Conservation (phyloP, 1,140 invertebrate species). For the Spodoptera litura region DNA sequence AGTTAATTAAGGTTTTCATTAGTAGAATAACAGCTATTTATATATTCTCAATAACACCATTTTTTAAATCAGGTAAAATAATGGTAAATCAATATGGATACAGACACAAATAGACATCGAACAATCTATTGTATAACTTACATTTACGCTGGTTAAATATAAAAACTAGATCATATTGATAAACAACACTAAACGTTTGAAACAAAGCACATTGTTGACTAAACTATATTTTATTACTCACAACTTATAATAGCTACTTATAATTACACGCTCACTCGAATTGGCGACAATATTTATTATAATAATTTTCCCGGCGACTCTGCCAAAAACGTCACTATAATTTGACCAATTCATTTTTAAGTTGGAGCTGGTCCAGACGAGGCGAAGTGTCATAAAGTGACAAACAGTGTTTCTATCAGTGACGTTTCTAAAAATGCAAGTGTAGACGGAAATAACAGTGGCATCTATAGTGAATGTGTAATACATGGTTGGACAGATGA, state of each 20-base stretch:
- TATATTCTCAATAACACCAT: no score
- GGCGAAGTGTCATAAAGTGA: slow-evolving; percentile 4
- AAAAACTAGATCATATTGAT: slow-evolving; percentile 16
- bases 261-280: slow-evolving; percentile 11
- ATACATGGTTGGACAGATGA: slow-evolving; percentile 74
- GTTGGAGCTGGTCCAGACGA: slow-evolving; percentile 34
- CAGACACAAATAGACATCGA: not conserved
- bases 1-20: no score
- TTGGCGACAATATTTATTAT: slow-evolving; percentile 34
- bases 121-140: slow-evolving; percentile 24
- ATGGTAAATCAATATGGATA: not conserved
- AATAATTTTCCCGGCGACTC: not conserved
- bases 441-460: slow-evolving; percentile 6
- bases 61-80: not conserved
- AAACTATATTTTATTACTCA: slow-evolving; percentile 20
- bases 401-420: slow-evolving; percentile 4
- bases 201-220: slow-evolving; percentile 35
- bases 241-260: not conserved
- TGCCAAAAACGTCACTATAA: slow-evolving; percentile 45
- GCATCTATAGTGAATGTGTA: slow-evolving; percentile 16
- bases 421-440: slow-evolving; percentile 20
- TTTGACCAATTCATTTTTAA: slow-evolving; percentile 39
- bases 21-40: no score
- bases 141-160: not conserved
- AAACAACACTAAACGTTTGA: slow-evolving; percentile 13